These are phyloP conservation scores for Thaumatotibia leucotreta DNA, from an alignment of 1,140 invertebrate species.

Conservation along the genomic window DNA sequence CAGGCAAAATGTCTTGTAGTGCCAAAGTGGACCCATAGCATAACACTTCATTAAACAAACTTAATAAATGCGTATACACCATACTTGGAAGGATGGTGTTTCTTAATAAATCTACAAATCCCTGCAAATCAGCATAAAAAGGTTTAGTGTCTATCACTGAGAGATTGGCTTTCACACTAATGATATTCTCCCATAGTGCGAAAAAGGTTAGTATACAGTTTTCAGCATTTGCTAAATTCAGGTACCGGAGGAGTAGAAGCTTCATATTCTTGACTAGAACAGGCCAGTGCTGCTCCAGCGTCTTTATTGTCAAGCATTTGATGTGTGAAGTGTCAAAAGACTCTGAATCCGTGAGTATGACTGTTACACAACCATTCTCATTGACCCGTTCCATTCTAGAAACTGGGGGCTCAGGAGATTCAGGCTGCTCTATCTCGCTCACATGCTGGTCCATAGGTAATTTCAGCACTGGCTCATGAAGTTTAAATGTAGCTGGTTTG, in stretches of 20 bases:
- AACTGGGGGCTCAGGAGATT: constrained; percentile 49
- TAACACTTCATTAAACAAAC: constrained; percentile 90
- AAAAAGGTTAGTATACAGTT: constrained; percentile 88
- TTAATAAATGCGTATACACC: constrained; percentile 89
- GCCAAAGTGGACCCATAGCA: constrained; percentile 93
- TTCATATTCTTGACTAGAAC: constrained; percentile 83
- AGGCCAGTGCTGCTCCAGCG: constrained; percentile 89
- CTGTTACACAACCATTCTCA: constrained; percentile 79
- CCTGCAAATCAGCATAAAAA: constrained; percentile 90
- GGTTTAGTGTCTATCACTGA: constrained; percentile 92
- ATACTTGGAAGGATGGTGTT: constrained; percentile 85
- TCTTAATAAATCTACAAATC: constrained; percentile 85
- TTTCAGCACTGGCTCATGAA: constrained; percentile 64
- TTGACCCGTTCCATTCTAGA: constrained; percentile 61
- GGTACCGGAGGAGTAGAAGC: constrained; percentile 75
- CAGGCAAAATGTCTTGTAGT: constrained; percentile 89
- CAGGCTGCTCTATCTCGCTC: constrained; percentile 39
- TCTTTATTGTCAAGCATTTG: constrained; percentile 90
- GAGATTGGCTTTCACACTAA: constrained; percentile 92
- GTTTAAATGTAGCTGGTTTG: constrained; percentile 47
- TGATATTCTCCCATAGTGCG: constrained; percentile 92
- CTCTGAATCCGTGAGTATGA: constrained; percentile 85
- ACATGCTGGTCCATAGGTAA: constrained; percentile 39
- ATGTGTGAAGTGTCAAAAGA: constrained; percentile 88
- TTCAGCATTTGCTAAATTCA: constrained; percentile 78